phyloP scores from a whole-genome alignment of 2,113 vertebrate species.

The Maccullochella peelii region DNA sequence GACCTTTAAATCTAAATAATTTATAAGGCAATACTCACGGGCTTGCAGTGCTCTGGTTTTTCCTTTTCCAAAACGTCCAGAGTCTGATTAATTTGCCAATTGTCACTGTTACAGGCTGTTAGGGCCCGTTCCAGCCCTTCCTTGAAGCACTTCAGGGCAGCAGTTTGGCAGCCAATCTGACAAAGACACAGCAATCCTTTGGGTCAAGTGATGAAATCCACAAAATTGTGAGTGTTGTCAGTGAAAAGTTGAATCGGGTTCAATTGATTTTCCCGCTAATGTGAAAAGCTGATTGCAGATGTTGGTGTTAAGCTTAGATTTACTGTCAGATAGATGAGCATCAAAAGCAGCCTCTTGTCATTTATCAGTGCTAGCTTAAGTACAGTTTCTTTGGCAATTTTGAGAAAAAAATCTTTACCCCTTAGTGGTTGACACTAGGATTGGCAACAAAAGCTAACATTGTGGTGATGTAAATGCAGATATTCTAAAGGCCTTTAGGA shows the following conservation, averaged over 20 bases:
- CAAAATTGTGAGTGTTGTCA: not conserved
- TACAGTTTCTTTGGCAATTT: not conserved
- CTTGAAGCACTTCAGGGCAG: fast-evolving
- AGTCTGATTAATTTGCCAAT: fast-evolving
- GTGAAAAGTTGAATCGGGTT: not conserved
- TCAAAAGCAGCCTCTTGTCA: not conserved
- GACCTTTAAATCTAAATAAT: not conserved
- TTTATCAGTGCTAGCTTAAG: not conserved
- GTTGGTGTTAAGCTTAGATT: not conserved
- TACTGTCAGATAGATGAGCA: not conserved
- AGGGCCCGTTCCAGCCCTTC: fast-evolving
- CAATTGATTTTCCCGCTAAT: not conserved
- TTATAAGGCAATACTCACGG: slow-evolving; percentile 19
- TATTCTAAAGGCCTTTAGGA: not conserved
- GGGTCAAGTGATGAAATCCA: not conserved
- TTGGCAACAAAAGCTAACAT: not conserved
- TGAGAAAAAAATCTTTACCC: not conserved
- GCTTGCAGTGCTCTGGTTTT: fast-evolving
- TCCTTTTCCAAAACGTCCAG: fast-evolving
- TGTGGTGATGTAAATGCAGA: not conserved
- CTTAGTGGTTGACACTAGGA: not conserved
- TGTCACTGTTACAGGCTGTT: fast-evolving
- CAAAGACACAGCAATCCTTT: not conserved
- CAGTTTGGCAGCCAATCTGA: fast-evolving
- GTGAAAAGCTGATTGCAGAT: not conserved